Evolutionary conservation across 2,797 vertebrate genomes (phyloP).

Genomic region (Thunnus albacares): DNA sequence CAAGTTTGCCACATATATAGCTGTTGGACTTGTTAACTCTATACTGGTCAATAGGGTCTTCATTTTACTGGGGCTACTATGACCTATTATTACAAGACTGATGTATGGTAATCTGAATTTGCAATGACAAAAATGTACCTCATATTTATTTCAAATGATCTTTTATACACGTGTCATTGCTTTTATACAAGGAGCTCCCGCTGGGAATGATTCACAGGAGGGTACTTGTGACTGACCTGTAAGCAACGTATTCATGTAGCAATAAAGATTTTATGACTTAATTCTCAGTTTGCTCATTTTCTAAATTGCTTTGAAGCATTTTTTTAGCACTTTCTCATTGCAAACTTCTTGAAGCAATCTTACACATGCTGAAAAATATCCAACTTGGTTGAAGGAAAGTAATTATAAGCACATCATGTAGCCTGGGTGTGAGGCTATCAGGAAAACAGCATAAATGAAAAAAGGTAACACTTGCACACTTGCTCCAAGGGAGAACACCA

Average conservation of each 20-base stretch:
- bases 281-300: conserved; percentile 1
- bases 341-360: too few relatives aligned
- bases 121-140: conserved; percentile 20
- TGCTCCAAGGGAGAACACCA: neutral
- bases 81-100: conserved; percentile 58
- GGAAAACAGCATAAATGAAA: too few relatives aligned
- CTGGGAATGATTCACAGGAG: conserved; percentile 34
- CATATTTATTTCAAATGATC: conserved; percentile 49
- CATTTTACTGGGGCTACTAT: conserved; percentile 86
- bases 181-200: neutral
- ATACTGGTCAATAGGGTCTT: conserved; percentile 89
- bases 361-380: too few relatives aligned
- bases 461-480: too few relatives aligned
- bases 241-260: conserved; percentile 4
- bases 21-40: conserved; percentile 89
- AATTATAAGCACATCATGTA: too few relatives aligned
- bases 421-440: too few relatives aligned
- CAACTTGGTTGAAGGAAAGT: neutral
- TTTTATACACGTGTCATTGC: neutral
- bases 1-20: conserved; percentile 92
- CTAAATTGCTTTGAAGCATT: neutral
- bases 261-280: conserved; percentile 1
- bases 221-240: conserved; percentile 33
- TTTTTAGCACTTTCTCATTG: neutral
- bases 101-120: conserved; percentile 4